Percentiles rank a stretch among this genome's conserved stretches.
These are phyloP conservation scores for Yponomeuta sedellus DNA, from an alignment of 2,888 invertebrate genomes.

Conservation along the genomic window DNA sequence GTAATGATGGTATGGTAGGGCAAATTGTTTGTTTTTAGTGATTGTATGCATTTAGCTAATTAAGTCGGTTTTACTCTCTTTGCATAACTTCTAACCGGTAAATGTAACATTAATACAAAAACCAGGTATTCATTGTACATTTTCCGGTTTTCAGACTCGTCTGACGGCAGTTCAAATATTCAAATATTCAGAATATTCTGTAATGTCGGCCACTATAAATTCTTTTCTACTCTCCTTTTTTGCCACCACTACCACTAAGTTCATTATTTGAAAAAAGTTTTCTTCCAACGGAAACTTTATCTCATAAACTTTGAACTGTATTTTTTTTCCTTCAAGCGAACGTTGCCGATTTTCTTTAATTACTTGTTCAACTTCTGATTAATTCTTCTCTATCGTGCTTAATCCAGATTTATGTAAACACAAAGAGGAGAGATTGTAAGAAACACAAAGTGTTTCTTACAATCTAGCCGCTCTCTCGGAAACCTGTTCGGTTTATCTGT, in stretches of 20 bases:
- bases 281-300: neutral
- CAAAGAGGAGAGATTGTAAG: neutral
- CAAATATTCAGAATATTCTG: too few species aligned
- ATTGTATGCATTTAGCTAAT: conserved; percentile 5
- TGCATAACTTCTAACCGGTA: neutral
- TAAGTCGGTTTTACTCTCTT: conserved; percentile 5
- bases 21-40: neutral
- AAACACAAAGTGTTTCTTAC: too few species aligned
- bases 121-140: too few species aligned
- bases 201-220: too few species aligned
- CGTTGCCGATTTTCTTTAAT: neutral
- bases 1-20: neutral
- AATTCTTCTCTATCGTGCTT: too few species aligned
- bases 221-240: conserved; percentile 17
- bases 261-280: conserved; percentile 47
- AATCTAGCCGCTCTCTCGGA: too few species aligned
- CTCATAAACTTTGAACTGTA: neutral
- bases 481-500: too few species aligned
- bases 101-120: too few species aligned
- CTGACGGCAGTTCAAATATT: too few species aligned
- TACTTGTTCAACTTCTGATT: too few species aligned
- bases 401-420: neutral
- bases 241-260: conserved; percentile 38
- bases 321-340: neutral
- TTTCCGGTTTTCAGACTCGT: too few species aligned